phyloP scores from a whole-genome alignment of 2,113 vertebrate genomes.

The Sinocyclocheilus grahami region DNA sequence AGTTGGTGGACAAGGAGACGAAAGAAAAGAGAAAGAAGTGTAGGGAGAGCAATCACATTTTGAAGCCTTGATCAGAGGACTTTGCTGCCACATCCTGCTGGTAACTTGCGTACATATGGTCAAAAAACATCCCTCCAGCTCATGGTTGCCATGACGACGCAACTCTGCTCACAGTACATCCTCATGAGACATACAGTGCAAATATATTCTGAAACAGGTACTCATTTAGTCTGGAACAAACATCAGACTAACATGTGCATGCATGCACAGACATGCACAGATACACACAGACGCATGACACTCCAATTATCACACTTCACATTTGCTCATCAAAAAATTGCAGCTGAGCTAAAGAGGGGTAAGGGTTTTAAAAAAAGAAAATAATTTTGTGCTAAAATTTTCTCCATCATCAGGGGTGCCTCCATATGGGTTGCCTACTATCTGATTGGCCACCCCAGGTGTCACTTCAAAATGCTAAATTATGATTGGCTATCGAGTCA shows the following conservation, averaged over 20 bases:
- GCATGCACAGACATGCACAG: background rate
- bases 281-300: background rate
- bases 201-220: slow-evolving; percentile 48
- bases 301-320: slow-evolving; percentile 45
- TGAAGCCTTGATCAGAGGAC: slow-evolving; percentile 43
- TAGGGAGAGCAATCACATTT: slow-evolving; percentile 34
- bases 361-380: background rate
- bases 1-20: slow-evolving; percentile 25
- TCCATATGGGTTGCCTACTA: background rate
- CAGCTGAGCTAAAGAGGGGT: slow-evolving; percentile 25
- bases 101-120: slow-evolving; percentile 4
- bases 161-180: slow-evolving; percentile 30
- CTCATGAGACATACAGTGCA: slow-evolving; percentile 29
- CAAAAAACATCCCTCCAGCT: slow-evolving; percentile 36
- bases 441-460: background rate
- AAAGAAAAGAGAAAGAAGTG: slow-evolving; percentile 18
- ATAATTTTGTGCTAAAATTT: background rate
- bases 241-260: slow-evolving; percentile 4
- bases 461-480: background rate
- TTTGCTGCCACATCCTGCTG: slow-evolving; percentile 35
- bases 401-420: background rate
- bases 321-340: slow-evolving; percentile 46
- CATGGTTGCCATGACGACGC: slow-evolving; percentile 43
- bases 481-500: background rate
- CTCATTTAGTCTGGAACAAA: slow-evolving; percentile 28